Percentiles rank a stretch among this genome's conserved stretches.
These are phyloP conservation scores for Falco novaeseelandiae DNA, from an alignment of 2,797 vertebrate species.

Conservation along the genomic window DNA sequence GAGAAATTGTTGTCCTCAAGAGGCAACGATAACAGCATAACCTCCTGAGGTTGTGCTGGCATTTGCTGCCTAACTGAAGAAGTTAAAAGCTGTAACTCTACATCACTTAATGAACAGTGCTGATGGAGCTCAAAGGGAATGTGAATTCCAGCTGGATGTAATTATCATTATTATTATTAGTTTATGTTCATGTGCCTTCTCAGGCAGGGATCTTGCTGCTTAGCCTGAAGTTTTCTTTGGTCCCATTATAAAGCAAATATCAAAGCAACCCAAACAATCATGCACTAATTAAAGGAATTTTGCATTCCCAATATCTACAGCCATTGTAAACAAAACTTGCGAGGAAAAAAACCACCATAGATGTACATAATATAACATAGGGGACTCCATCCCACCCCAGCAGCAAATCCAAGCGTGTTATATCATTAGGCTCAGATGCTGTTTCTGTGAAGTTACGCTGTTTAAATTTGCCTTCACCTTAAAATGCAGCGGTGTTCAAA, in stretches of 20 bases:
- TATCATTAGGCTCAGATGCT: neutral
- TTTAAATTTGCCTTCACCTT: neutral
- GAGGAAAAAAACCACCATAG: neutral
- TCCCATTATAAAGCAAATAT: neutral
- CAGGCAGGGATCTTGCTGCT: neutral
- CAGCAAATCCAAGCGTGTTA: neutral
- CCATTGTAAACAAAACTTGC: neutral
- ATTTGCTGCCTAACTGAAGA: neutral
- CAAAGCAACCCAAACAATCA: neutral
- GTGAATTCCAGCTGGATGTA: slow-evolving; percentile 23
- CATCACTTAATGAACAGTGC: neutral
- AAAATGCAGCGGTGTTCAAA: neutral
- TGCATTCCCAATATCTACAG: neutral
- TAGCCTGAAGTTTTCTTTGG: neutral
- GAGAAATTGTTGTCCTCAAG: neutral
- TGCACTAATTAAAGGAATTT: neutral
- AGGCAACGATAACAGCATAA: neutral
- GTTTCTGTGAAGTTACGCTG: neutral
- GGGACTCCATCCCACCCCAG: neutral
- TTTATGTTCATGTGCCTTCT: neutral
- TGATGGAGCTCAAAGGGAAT: neutral
- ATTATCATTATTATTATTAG: neutral
- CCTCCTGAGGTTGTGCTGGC: neutral
- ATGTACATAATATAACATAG: no score
- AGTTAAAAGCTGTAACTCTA: neutral